A percentile compares a stretch with the other conserved stretches of the same genome.
These are phyloP conservation scores for Saimiri boliviensis DNA, from an alignment of 2,113 vertebrate genomes.

Conservation along the genomic window DNA sequence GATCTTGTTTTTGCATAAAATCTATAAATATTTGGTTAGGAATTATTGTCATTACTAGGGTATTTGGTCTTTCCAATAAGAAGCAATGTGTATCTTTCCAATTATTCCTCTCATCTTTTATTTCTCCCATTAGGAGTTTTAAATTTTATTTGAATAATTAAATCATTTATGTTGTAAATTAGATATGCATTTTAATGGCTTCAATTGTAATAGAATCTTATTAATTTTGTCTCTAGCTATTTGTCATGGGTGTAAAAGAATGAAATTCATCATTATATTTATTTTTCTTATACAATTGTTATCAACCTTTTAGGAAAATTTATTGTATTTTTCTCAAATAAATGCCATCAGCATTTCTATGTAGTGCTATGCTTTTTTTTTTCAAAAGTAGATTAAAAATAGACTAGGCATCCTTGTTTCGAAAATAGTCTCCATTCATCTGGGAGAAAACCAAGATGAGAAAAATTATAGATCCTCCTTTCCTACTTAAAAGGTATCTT, in stretches of 20 bases:
- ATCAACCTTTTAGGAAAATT: not conserved
- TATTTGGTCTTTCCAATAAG: constrained; percentile 52
- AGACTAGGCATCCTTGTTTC: not conserved
- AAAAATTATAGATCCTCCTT: constrained; percentile 13
- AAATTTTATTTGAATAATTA: constrained; percentile 72
- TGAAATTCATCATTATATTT: constrained; percentile 10
- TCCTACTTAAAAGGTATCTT: constrained; percentile 1
- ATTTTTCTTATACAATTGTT: constrained; percentile 3
- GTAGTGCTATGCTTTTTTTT: not conserved
- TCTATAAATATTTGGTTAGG: constrained; percentile 69
- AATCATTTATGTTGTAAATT: constrained; percentile 61
- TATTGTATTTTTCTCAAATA: constrained; percentile 34
- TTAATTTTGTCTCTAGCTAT: constrained; percentile 36
- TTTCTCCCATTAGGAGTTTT: constrained; percentile 59
- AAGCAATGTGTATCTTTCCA: not conserved
- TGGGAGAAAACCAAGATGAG: not conserved
- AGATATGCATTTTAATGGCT: constrained; percentile 54
- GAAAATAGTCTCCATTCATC: not conserved
- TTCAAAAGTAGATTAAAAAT: not conserved
- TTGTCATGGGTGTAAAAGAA: constrained; percentile 22
- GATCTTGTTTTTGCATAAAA: constrained; percentile 64
- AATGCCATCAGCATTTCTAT: constrained; percentile 8
- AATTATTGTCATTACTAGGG: constrained; percentile 58
- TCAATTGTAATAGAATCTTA: constrained; percentile 49
- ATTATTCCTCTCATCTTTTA: constrained; percentile 58